Evolutionary conservation across 2,113 vertebrate species (phyloP).

Genomic region (Sebastes schlegelii): DNA sequence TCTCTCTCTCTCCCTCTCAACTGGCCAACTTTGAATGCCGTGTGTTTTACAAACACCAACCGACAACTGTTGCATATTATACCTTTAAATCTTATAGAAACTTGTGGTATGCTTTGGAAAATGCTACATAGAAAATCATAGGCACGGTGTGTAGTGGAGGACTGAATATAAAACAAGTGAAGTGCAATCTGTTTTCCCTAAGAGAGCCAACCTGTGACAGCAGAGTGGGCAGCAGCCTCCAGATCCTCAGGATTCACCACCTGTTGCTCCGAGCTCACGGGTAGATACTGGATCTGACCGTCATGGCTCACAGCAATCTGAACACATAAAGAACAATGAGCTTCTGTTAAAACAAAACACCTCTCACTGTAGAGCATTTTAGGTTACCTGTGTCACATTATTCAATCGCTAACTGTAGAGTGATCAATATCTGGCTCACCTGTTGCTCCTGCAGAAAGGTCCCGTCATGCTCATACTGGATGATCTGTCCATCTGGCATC

Average conservation of each 20-base stretch:
- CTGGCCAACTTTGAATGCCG: too few relatives aligned
- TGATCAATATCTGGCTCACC: slow-evolving; percentile 74
- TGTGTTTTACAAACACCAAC: too few relatives aligned
- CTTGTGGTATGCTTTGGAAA: background rate
- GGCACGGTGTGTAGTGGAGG: too few relatives aligned
- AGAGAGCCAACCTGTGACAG: slow-evolving; percentile 88
- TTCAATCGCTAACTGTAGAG: background rate
- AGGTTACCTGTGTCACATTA: slow-evolving; percentile 59
- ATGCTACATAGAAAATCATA: background rate
- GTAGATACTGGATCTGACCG: slow-evolving; percentile 94
- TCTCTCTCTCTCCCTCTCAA: too few relatives aligned
- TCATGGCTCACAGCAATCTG: slow-evolving; percentile 85
- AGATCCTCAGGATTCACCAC: slow-evolving; percentile 91
- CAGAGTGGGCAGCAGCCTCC: slow-evolving; percentile 91
- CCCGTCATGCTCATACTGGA: slow-evolving; percentile 94
- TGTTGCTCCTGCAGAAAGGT: slow-evolving; percentile 92
- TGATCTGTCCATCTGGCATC: slow-evolving; percentile 96
- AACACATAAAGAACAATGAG: slow-evolving; percentile 7
- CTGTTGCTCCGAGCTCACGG: slow-evolving; percentile 90
- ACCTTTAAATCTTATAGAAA: background rate
- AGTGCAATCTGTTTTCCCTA: background rate
- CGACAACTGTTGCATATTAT: too few relatives aligned
- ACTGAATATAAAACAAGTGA: background rate
- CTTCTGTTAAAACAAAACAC: background rate
- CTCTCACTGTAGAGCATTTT: background rate